A percentile compares a stretch with the other conserved stretches of the same genome.
phyloP scores from a whole-genome alignment of 1,140 invertebrate genomes.

The Drosophila nigromelanica region DNA sequence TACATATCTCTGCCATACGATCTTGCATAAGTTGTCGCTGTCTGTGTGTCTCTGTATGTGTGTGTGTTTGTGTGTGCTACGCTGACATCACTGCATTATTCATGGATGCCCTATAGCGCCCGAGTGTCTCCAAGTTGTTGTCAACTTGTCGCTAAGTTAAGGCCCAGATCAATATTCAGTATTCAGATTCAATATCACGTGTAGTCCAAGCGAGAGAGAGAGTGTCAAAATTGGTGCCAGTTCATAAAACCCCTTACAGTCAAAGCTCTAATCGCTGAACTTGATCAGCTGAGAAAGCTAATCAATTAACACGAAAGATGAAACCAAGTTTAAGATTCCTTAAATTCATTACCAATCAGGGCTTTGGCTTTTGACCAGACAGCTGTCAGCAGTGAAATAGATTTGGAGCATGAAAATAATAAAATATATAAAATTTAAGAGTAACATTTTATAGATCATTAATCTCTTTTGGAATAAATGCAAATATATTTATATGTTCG shows the following conservation, averaged over 20 bases:
- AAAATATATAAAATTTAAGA: no score
- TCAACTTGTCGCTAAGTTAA: constrained; percentile 53
- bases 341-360: background rate
- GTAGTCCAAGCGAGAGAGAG: constrained; percentile 34
- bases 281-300: constrained; percentile 16
- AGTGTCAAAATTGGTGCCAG: constrained; percentile 50
- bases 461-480: no score
- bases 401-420: background rate
- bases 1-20: constrained; percentile 37
- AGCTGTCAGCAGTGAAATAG: background rate
- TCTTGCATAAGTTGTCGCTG: constrained; percentile 35
- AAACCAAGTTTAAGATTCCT: background rate
- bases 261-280: constrained; percentile 12
- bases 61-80: background rate
- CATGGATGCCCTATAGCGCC: constrained; percentile 41
- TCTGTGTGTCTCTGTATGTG: no score
- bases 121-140: constrained; percentile 39
- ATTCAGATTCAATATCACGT: constrained; percentile 7
- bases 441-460: background rate
- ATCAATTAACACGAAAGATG: constrained; percentile 12
- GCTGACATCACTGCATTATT: constrained; percentile 69
- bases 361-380: background rate
- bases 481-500: no score
- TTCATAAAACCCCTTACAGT: constrained; percentile 25
- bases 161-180: constrained; percentile 41